These are phyloP conservation scores for Recurvirostra avosetta DNA, from an alignment of 2,113 vertebrate genomes.

Conservation along the genomic window DNA sequence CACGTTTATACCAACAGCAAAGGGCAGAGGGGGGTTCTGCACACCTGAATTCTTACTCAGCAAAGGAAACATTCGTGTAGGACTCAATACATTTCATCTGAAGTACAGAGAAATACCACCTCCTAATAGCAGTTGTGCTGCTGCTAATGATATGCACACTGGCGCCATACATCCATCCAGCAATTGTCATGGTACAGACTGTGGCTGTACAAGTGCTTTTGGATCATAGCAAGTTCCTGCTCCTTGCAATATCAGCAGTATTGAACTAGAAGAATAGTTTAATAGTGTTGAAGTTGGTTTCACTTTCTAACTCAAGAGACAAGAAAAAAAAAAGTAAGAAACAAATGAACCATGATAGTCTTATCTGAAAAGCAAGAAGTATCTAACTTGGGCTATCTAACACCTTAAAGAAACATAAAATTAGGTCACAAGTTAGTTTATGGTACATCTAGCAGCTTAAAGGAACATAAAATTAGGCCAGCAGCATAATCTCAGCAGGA, in stretches of 20 bases:
- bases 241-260: not conserved
- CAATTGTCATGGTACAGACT: rapidly evolving
- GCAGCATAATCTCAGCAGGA: not conserved
- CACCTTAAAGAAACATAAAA: not conserved
- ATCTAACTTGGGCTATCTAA: too few relatives aligned
- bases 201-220: not conserved
- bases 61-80: rapidly evolving
- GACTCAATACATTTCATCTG: not conserved
- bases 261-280: not conserved
- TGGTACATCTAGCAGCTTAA: not conserved
- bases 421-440: not conserved
- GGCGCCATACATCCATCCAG: not conserved
- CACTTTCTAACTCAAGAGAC: not conserved
- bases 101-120: not conserved
- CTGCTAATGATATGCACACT: rapidly evolving
- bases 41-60: not conserved
- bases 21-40: not conserved
- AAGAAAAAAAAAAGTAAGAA: not conserved
- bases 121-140: not conserved
- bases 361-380: not conserved
- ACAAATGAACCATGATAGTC: not conserved
- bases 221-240: not conserved
- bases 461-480: not conserved
- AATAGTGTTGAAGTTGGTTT: not conserved
- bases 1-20: rapidly evolving